phyloP scores from a whole-genome alignment of 2,888 invertebrate genomes.

The Drosophila nr. medialis region DNA sequence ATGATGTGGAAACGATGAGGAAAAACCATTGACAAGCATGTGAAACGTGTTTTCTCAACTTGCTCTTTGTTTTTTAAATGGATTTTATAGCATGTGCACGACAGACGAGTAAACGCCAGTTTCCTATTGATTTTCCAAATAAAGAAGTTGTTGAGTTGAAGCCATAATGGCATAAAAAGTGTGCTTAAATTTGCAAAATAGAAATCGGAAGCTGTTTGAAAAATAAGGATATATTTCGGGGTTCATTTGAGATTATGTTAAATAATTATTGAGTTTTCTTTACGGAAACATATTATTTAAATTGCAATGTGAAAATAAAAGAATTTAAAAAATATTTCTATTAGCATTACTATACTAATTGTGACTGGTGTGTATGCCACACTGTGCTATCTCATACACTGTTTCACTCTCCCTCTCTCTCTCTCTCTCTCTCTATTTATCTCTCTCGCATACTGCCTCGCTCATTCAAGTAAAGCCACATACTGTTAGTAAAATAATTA shows the following conservation, averaged over 20 bases:
- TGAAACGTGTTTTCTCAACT: constrained; percentile 41
- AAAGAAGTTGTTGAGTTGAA: neutral
- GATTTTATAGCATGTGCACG: constrained; percentile 34
- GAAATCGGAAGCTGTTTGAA: neutral
- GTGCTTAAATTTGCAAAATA: constrained; percentile 2
- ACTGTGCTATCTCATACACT: neutral
- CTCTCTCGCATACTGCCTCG: neutral
- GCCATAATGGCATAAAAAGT: neutral
- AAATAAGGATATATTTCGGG: neutral
- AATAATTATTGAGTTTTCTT: no score
- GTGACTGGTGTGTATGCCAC: neutral
- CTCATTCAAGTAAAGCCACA: constrained; percentile 22
- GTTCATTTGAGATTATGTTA: neutral
- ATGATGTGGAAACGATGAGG: constrained; percentile 79
- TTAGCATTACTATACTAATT: neutral
- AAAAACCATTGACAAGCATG: constrained; percentile 52
- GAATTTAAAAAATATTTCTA: neutral
- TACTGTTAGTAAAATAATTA: constrained; percentile 67
- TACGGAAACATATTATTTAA: neutral
- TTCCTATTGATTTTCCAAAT: constrained; percentile 39
- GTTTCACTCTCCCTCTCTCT: neutral
- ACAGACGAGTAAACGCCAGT: neutral
- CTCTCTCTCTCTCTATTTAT: neutral
- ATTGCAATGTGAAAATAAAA: neutral
- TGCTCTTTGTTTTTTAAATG: constrained; percentile 18